Evolutionary conservation across 1,140 invertebrate genomes (phyloP), one percentile per base, ranked within the genome.

Genomic region (Melitaea cinxia): DNA sequence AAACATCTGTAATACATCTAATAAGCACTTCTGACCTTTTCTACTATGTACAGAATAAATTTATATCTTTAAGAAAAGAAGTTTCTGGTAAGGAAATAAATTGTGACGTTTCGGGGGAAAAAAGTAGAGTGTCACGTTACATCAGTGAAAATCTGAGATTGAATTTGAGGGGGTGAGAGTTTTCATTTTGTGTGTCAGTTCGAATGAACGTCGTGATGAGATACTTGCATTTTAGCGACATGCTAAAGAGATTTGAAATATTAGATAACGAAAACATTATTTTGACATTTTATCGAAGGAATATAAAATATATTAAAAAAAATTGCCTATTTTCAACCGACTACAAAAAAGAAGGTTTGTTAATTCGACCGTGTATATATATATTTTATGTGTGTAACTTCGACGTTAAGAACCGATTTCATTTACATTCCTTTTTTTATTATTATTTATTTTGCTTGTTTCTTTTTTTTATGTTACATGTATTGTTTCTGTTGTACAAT

Each of bases 31-130:
- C n/a, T n/a, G n/a, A n/a, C n/a, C n/a, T n/a, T n/a, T n/a, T n/a
- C n/a, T n/a, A n/a, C n/a, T n/a, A n/a, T n/a, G n/a, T n/a, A n/a
- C n/a, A n/a, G n/a, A n/a, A n/a, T n/a, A n/a, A n/a, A n/a, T n/a
- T n/a, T n/a, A 6, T 17, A 42, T 6, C 6, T 17, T 7, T 14
- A 17, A 42, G 5, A 42, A 39, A 37, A 37, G 3, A 42, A 17
- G 7, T n/a, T n/a, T n/a, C 37, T 42, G 37, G 5, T 42, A 9
- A 42, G 4, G 17, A 35, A 35, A 55, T 55, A 55, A 55, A 55
- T 37, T 4, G 53, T 21, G 53, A 55, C 53, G 15, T 24, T 55
- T 55, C 4, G 33, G 52, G 53, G 19, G 14, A 17, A 39, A 55
- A 24, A 37, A 55, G 50, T 33, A 6, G 21, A 30, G 17, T 37